Base-by-base conservation (phyloP, 92 coral and sea anemone genomes). In the Anthopleura xanthogrammica region DNA sequence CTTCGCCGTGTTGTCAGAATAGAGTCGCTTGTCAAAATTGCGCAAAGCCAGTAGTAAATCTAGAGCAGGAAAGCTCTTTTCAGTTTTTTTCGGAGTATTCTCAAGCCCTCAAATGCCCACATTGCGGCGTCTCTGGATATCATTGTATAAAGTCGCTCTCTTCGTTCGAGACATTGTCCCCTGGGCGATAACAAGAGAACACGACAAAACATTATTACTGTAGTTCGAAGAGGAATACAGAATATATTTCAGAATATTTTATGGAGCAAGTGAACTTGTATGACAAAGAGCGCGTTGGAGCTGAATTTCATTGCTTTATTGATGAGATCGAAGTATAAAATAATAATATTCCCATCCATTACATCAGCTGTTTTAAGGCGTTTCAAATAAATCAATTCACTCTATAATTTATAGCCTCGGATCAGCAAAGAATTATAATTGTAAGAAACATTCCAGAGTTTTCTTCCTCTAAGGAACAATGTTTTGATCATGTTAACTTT, bases 51-150 rank as follows among this genome's bases (percentile, higher is more conserved):
- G 99, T 96, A 29, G 86, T 91, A 13, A 91, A 90, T 78, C 74
- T 95, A 2, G 94, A 86, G 39, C 88, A 90, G 58, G 98, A 93
- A 46, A 82, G 82, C 19, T 20, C 75, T 23, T 78, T 86, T 89
- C 94, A 89, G 78, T 96, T 86, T 79, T 96, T 96, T 88, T 96
- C 98, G 60, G 98, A 96, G 82, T 96, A 94, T 81, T 93, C 98
- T 4, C 99, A 90, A 82, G 81, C 91, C 29, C 87, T 96, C 46
- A 91, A 94, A 22, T 96, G 99, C 74, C 99, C 99, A 12, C 99
- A 96, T 80, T 96, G 99, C 77, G 97, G 98, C 48, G 95, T 94
- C 23, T 86, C 94, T 7, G 99, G 91, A 23, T 96, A 91, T 80
- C 99, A 96, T 46, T 96, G 95, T 78, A 95, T 96, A 39, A 96